phyloP scores from a whole-genome alignment of 2,888 invertebrate genomes.

The Eristalis pertinax region DNA sequence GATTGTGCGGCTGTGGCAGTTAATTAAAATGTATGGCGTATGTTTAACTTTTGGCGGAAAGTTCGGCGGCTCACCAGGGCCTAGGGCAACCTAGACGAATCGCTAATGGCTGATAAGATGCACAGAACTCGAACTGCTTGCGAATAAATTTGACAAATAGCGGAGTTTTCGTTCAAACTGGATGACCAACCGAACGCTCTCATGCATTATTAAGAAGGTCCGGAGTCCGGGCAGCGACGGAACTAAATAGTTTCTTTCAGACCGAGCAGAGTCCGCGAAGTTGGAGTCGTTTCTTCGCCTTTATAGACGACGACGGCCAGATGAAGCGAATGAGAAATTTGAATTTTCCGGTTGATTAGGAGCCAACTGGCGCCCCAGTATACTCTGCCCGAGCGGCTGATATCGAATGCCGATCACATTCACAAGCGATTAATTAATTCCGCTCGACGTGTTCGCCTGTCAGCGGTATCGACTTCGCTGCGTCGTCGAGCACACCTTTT shows the following conservation, averaged over 20 bases:
- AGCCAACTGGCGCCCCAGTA: conserved; percentile 66
- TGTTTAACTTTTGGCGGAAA: conserved; percentile 65
- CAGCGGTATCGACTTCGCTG: conserved; percentile 41
- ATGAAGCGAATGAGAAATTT: conserved; percentile 45
- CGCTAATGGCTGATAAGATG: conserved; percentile 1
- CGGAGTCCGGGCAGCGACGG: conserved; percentile 14
- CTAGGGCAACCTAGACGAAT: conserved; percentile 41
- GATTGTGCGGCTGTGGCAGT: conserved; percentile 33
- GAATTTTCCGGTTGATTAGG: conserved; percentile 67
- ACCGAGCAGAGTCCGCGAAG: neutral
- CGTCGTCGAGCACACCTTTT: conserved; percentile 62
- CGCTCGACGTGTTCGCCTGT: conserved; percentile 59
- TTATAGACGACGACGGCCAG: conserved; percentile 27
- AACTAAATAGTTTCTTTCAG: conserved; percentile 41
- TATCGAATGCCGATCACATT: conserved; percentile 67
- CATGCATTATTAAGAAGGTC: conserved; percentile 60
- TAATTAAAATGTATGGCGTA: conserved; percentile 61
- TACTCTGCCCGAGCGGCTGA: conserved; percentile 28
- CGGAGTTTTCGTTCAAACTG: neutral
- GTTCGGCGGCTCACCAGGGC: conserved; percentile 31
- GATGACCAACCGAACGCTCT: conserved; percentile 30
- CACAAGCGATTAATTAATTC: conserved; percentile 67
- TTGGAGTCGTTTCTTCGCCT: conserved; percentile 17
- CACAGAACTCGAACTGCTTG: conserved; percentile 30
- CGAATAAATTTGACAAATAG: neutral